A percentile compares a stretch with the other conserved stretches of the same genome.
Conservation (phyloP, 2,797 vertebrate species). For the Tapera naevia region DNA sequence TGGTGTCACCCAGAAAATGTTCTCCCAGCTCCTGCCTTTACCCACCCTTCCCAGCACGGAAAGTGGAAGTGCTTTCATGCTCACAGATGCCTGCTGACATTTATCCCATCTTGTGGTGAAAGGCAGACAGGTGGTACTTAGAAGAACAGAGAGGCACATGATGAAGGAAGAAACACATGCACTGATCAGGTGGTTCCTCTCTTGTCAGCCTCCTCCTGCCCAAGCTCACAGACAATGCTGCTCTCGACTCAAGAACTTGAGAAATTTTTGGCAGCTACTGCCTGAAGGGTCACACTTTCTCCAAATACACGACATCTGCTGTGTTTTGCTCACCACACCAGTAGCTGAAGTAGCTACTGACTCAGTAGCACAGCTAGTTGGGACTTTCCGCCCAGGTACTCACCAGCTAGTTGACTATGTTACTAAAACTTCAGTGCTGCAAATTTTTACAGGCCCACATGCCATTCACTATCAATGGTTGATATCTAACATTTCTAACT, state of each 20-base stretch:
- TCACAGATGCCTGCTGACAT: background rate
- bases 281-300: background rate
- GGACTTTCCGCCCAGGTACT: background rate
- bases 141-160: background rate
- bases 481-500: background rate
- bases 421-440: background rate
- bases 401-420: background rate
- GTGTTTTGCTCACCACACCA: background rate
- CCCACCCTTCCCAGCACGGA: background rate
- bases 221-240: fast-evolving
- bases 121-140: background rate
- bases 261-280: background rate
- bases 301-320: background rate
- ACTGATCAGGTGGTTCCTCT: background rate
- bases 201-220: background rate
- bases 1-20: background rate
- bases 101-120: background rate
- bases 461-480: background rate
- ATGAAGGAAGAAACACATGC: background rate
- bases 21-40: background rate
- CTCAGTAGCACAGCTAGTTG: background rate
- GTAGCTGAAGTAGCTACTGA: background rate
- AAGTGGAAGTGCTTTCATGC: background rate
- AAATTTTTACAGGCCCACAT: background rate
- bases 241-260: background rate